These are phyloP conservation scores for Thymelicus acteon DNA, from an alignment of 2,888 invertebrate genomes.

Conservation along the genomic window DNA sequence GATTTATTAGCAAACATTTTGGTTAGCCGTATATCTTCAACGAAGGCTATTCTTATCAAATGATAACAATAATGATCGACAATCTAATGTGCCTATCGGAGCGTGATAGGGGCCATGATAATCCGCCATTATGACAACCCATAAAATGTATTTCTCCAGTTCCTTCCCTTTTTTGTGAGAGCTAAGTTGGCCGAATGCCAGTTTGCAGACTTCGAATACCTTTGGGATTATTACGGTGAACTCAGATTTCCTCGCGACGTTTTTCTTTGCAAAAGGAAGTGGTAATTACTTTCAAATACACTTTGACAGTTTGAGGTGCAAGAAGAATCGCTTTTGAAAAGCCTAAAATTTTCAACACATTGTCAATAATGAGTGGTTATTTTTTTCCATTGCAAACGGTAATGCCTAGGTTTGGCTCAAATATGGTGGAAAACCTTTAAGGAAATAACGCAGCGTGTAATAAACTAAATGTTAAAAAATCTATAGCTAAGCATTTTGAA, in stretches of 20 bases:
- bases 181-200: not conserved
- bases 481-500: too few relatives aligned
- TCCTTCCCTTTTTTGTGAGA: not conserved
- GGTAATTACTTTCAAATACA: not conserved
- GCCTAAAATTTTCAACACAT: too few relatives aligned
- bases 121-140: not conserved
- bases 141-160: not conserved
- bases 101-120: not conserved
- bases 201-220: not conserved
- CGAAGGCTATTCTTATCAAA: not conserved
- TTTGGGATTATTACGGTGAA: not conserved
- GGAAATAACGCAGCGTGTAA: too few relatives aligned
- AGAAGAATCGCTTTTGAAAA: too few relatives aligned
- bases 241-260: not conserved
- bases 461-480: too few relatives aligned
- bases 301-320: not conserved
- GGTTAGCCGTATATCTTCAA: too few relatives aligned
- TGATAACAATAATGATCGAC: conserved; percentile 2
- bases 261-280: not conserved
- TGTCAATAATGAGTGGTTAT: too few relatives aligned
- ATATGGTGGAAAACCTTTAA: too few relatives aligned
- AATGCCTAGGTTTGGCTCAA: too few relatives aligned
- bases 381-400: too few relatives aligned
- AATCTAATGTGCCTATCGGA: not conserved
- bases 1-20: too few relatives aligned